Evolutionary conservation across 2,888 invertebrate species (phyloP), one percentile per base, ranked within the genome.

Genomic region (Selenia dentaria): DNA sequence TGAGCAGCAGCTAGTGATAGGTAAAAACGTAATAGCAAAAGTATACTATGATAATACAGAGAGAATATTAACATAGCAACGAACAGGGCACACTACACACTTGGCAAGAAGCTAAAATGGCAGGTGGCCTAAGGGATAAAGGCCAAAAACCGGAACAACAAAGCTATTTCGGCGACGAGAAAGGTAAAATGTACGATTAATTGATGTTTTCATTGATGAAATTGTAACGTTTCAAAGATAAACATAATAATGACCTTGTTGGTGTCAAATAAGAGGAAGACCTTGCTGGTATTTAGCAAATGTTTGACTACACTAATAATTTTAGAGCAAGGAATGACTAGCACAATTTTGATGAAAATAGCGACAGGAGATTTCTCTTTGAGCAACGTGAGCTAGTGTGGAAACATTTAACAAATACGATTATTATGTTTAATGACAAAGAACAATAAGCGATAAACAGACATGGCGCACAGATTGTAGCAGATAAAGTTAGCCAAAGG

Each of bases 311-410:
- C n/a, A n/a, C n/a, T n/a, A n/a, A n/a, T n/a, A n/a, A n/a, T n/a
- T n/a, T n/a, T n/a, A n/a, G n/a, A n/a, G n/a, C 28, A 24, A 25
- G 14, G 35, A 36, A 36, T 40, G 39, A 40, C 31, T 11, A 20
- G 39, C 46, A 36, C 27, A 41, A 40, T 37, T 41, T 31, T 3
- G n/a, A n/a, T n/a, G n/a, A n/a, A n/a, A n/a, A 4, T 4, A 25
- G 20, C 8, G 24, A 25, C 16, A 36, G 36, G 28, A 35, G n/a
- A 40, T 31, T 27, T 18, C 33, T 9, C 41, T 47, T 47, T 47
- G 36, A 37, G 36, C 13, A 27, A n/a, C 25, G 34, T 28, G 10
- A 5, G 9, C 16, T 12, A 11, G 18, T n/a, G 1, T 2, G 10
- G n/a, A n/a, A n/a, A n/a, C n/a, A n/a, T n/a, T n/a, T n/a, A n/a